Conservation (phyloP, 1,140 invertebrate species). For the Papilio machaon region DNA sequence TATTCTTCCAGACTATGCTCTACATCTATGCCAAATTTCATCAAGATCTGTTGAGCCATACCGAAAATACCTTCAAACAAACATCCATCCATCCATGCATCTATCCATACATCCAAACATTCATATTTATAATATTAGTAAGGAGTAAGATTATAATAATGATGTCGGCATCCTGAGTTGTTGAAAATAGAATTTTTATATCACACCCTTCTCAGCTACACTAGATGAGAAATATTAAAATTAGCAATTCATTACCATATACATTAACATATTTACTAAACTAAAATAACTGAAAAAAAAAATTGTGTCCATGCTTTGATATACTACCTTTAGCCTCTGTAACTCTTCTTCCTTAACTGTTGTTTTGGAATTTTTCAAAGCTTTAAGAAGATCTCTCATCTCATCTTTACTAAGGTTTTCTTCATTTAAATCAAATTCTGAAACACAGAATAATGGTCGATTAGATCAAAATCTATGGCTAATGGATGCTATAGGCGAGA, state of each 20-base stretch:
- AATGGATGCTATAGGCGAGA: background rate
- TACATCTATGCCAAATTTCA: too few relatives aligned
- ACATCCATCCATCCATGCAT: too few relatives aligned
- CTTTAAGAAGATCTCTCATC: conserved; percentile 76
- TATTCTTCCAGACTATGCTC: too few relatives aligned
- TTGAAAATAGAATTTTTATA: background rate
- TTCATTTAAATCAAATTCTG: conserved; percentile 76
- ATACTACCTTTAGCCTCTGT: conserved; percentile 54
- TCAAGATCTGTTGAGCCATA: too few relatives aligned
- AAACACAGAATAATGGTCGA: conserved; percentile 44
- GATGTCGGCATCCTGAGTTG: too few relatives aligned
- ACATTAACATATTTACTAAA: background rate
- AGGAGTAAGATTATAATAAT: background rate
- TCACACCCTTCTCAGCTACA: background rate
- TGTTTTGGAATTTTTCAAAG: conserved; percentile 73
- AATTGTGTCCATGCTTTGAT: background rate
- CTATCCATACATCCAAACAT: too few relatives aligned
- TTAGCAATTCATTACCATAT: background rate
- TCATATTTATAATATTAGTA: too few relatives aligned
- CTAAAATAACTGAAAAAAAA: background rate
- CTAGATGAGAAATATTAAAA: background rate
- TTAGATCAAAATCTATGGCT: background rate
- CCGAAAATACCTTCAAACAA: too few relatives aligned
- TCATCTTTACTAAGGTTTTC: conserved; percentile 76
- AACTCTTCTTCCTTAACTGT: conserved; percentile 66